Evolutionary conservation across 2,113 vertebrate genomes (phyloP).

Genomic region (Hippolais icterina): DNA sequence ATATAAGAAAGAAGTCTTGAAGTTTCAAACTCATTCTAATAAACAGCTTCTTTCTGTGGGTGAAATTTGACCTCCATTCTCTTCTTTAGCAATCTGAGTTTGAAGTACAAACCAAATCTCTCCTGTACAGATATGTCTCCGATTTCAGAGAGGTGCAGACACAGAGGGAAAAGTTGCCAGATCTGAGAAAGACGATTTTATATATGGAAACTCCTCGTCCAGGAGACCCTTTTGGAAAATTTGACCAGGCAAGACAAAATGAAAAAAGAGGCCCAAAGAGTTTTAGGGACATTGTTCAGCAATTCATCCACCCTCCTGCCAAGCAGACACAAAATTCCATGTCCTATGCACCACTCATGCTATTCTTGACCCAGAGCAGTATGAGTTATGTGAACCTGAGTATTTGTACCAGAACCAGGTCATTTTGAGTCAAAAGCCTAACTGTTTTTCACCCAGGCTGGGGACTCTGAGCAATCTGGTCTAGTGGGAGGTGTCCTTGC

Average conservation of each 20-base stretch:
- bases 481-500: not conserved
- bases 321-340: not conserved
- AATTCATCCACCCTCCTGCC: not conserved
- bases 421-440: not conserved
- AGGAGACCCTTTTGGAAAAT: not conserved
- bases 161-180: not conserved
- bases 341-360: fast-evolving
- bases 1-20: not conserved
- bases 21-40: not conserved
- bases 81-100: not conserved
- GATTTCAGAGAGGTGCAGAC: not conserved
- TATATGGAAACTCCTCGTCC: not conserved
- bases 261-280: fast-evolving
- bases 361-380: not conserved
- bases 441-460: not conserved
- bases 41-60: not conserved
- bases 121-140: not conserved
- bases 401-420: not conserved
- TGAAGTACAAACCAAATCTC: not conserved
- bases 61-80: not conserved
- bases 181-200: not conserved
- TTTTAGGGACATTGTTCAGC: not conserved
- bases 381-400: not conserved
- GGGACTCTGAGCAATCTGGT: not conserved
- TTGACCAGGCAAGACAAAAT: not conserved